phyloP scores from a whole-genome alignment of 2,797 vertebrate species.

The Bovichtus diacanthus region DNA sequence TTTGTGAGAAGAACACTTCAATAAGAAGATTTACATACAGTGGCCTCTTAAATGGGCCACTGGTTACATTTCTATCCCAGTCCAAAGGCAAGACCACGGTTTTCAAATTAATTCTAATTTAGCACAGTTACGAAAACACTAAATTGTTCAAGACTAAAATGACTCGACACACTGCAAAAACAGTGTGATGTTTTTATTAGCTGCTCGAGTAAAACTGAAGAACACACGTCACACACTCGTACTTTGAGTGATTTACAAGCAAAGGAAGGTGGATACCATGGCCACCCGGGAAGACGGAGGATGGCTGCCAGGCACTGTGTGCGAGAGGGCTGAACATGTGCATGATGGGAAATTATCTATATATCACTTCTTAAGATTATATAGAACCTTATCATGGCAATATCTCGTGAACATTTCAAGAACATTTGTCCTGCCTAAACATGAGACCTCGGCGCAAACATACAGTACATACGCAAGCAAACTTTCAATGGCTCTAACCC shows the following conservation, averaged over 20 bases:
- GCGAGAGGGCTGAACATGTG: too few species aligned
- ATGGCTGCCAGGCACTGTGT: neutral
- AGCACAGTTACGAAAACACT: neutral
- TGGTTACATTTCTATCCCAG: slow-evolving; percentile 7
- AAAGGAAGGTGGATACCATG: slow-evolving; percentile 40
- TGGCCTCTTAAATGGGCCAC: slow-evolving; percentile 27
- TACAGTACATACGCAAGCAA: neutral
- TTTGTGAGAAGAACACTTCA: slow-evolving; percentile 30
- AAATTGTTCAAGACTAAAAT: neutral
- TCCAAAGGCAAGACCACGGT: neutral
- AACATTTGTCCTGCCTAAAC: slow-evolving; percentile 17
- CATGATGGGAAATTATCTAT: neutral
- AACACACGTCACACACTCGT: neutral
- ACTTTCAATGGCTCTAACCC: too few species aligned
- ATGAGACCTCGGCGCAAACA: neutral
- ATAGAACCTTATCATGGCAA: neutral
- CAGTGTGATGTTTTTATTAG: neutral
- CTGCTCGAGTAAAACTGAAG: neutral
- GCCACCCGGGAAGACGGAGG: slow-evolving; percentile 54
- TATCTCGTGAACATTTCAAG: neutral
- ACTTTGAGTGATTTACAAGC: slow-evolving; percentile 48
- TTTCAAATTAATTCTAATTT: neutral
- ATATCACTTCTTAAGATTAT: slow-evolving; percentile 12
- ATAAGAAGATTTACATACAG: slow-evolving; percentile 38
- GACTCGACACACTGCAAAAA: too few species aligned